Percentiles rank a stretch among this genome's conserved stretches.
Conservation (phyloP, 2,113 vertebrate species). For the Malurus elegans region DNA sequence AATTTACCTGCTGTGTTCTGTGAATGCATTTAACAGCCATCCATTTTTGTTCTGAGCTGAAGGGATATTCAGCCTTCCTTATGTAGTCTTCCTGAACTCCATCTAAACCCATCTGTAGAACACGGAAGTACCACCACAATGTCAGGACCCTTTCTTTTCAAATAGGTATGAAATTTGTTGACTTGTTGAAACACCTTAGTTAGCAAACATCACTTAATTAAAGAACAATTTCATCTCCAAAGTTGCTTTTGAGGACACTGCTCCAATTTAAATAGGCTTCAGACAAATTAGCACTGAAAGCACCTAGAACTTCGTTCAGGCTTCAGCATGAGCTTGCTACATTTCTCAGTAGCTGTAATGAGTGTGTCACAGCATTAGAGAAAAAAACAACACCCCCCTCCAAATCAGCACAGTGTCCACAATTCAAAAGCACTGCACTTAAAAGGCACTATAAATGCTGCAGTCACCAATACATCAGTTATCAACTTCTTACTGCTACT, state of each 20-base stretch:
- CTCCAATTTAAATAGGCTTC: not conserved
- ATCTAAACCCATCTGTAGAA: conserved; percentile 90
- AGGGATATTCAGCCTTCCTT: conserved; percentile 89
- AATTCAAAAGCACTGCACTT: not conserved
- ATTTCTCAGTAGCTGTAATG: not conserved
- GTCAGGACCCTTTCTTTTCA: not conserved
- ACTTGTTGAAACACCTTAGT: not conserved
- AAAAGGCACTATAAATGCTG: not conserved
- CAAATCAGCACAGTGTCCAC: not conserved
- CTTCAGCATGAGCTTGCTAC: not conserved
- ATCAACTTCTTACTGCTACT: not conserved
- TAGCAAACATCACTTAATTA: not conserved
- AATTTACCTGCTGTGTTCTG: conserved; percentile 86
- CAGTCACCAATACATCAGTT: not conserved
- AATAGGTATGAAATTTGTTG: not conserved
- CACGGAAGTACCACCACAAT: not conserved
- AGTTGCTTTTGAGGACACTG: not conserved
- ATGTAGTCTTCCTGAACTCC: conserved; percentile 88
- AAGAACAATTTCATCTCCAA: not conserved
- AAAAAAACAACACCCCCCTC: not conserved
- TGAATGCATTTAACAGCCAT: conserved; percentile 95
- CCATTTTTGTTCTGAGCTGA: conserved; percentile 97
- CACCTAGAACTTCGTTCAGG: not conserved
- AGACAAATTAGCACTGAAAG: not conserved
- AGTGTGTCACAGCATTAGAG: not conserved